A percentile compares a stretch with the other conserved stretches of the same genome.
Conservation (phyloP, 2,113 vertebrate genomes). For the Neolamprologus modestus region DNA sequence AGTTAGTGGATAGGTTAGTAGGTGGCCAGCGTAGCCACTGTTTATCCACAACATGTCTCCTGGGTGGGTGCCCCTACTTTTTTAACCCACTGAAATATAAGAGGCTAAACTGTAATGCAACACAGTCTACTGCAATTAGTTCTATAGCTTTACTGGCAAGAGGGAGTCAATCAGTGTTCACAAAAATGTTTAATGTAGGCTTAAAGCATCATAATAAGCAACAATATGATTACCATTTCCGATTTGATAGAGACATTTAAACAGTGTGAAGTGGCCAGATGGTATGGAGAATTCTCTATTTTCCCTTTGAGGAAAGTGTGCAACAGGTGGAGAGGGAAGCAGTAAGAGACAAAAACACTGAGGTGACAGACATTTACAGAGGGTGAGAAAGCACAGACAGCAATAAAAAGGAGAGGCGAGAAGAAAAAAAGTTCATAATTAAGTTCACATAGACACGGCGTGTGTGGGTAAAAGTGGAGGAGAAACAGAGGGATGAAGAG, state of each 20-base stretch:
- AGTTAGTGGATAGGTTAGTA: background rate
- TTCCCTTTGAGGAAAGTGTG: background rate
- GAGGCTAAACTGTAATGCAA: background rate
- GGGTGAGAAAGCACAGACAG: background rate
- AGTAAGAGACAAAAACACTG: background rate
- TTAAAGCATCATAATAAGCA: background rate
- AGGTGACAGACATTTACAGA: background rate
- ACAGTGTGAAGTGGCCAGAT: conserved; percentile 19
- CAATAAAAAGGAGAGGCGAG: background rate
- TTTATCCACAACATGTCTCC: background rate
- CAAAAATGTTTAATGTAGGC: conserved; percentile 5
- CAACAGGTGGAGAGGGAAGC: conserved; percentile 4
- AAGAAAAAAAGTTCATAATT: background rate
- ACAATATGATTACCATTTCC: background rate
- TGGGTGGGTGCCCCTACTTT: background rate
- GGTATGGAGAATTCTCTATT: conserved; percentile 10
- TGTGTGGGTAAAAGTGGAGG: background rate
- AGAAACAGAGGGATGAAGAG: background rate
- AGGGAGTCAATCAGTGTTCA: background rate
- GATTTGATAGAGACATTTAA: background rate
- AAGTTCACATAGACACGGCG: background rate
- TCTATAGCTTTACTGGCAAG: background rate
- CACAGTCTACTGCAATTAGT: fast-evolving
- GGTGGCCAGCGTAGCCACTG: background rate
- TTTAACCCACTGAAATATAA: background rate